Conservation (phyloP, 2,113 vertebrate species). For the Hypomesus transpacificus region DNA sequence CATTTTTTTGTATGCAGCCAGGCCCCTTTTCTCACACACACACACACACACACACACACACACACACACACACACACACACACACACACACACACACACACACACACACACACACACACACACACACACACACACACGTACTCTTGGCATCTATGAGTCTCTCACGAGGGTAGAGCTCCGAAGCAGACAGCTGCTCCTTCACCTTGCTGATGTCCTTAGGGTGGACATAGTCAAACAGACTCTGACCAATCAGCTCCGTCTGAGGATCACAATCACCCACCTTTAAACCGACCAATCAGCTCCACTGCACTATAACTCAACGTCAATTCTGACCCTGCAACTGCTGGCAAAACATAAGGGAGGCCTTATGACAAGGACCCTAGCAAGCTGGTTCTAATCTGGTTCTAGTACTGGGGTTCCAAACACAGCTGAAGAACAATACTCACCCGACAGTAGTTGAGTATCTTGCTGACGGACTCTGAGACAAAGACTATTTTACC, state of each 20-base stretch:
- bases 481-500: slow-evolving; percentile 91
- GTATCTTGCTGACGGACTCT: slow-evolving; percentile 85
- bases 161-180: slow-evolving; percentile 81
- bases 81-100: neutral
- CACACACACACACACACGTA: slow-evolving; percentile 57
- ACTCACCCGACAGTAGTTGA: slow-evolving; percentile 84
- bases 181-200: slow-evolving; percentile 87
- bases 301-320: too few relatives aligned
- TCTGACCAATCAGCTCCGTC: slow-evolving; percentile 86
- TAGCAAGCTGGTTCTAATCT: too few relatives aligned
- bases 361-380: too few relatives aligned
- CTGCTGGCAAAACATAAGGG: too few relatives aligned
- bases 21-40: neutral
- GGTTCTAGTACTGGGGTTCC: neutral
- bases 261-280: slow-evolving; percentile 46
- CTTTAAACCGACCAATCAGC: neutral
- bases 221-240: slow-evolving; percentile 89
- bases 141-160: slow-evolving; percentile 88
- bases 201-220: slow-evolving; percentile 92
- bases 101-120: neutral
- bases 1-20: too few relatives aligned
- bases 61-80: neutral
- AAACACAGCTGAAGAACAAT: slow-evolving; percentile 7
- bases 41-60: neutral
- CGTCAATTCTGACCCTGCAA: too few relatives aligned